phyloP scores from a whole-genome alignment of 2,113 vertebrate species.

The Sturnus vulgaris region DNA sequence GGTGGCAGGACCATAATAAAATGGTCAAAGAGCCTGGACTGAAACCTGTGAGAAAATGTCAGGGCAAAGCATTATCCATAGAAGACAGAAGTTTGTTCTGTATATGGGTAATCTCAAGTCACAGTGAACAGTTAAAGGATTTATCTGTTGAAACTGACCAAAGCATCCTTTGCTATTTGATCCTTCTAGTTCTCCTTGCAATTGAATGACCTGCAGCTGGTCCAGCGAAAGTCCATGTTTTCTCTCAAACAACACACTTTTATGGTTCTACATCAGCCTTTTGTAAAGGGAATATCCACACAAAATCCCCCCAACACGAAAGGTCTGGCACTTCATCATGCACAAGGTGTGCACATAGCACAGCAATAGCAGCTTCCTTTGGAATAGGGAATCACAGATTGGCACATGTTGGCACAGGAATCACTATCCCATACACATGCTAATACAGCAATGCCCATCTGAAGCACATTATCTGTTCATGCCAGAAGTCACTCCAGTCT shows the following conservation, averaged over 20 bases:
- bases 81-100: not conserved
- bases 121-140: not conserved
- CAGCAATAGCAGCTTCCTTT: not conserved
- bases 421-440: not conserved
- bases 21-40: not conserved
- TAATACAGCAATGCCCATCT: not conserved
- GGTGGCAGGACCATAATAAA: not conserved
- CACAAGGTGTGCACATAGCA: rapidly evolving
- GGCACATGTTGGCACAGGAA: not conserved
- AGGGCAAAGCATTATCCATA: not conserved
- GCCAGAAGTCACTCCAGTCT: not conserved
- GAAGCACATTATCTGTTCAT: not conserved
- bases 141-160: not conserved
- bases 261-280: not conserved
- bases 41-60: not conserved
- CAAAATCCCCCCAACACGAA: not conserved
- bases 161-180: not conserved
- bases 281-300: not conserved
- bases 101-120: not conserved
- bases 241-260: not conserved
- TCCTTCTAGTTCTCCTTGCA: not conserved
- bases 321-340: not conserved
- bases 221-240: not conserved
- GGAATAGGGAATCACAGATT: not conserved
- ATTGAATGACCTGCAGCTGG: not conserved